Conservation (phyloP, 2,113 vertebrate species). For the Centropus bengalensis region DNA sequence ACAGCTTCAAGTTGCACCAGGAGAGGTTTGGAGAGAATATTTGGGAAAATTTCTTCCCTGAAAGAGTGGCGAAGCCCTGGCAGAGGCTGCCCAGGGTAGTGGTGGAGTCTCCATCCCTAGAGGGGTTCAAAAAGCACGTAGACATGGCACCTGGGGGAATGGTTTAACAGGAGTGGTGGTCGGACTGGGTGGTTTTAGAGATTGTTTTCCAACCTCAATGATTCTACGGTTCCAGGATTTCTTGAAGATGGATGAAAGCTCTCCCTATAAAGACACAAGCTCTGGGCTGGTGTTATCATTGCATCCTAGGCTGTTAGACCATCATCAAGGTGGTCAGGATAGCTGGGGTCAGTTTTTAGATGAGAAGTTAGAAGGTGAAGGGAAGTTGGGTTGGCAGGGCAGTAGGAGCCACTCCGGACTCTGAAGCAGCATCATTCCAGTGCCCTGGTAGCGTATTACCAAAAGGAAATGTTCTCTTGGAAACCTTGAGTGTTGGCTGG, state of each 20-base stretch:
- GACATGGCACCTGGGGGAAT: too few relatives aligned
- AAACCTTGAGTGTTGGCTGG: conserved; percentile 30
- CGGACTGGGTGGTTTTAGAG: too few relatives aligned
- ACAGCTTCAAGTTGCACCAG: too few relatives aligned
- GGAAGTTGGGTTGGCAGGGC: neutral
- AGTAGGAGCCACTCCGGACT: conserved; percentile 23
- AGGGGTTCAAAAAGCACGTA: too few relatives aligned
- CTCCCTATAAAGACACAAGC: neutral
- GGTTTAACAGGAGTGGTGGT: too few relatives aligned
- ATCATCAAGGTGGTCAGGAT: neutral
- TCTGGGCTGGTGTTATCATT: neutral
- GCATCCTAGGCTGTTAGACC: neutral
- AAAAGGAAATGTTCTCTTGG: neutral
- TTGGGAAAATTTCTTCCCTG: too few relatives aligned
- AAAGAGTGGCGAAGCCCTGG: too few relatives aligned
- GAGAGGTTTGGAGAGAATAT: too few relatives aligned
- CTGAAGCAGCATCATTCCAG: neutral
- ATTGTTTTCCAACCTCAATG: too few relatives aligned
- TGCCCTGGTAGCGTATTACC: neutral
- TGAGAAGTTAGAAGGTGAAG: accelerated
- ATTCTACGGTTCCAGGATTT: neutral
- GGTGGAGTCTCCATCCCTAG: too few relatives aligned
- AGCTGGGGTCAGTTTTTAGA: neutral
- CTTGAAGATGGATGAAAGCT: neutral
- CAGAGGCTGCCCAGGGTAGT: too few relatives aligned